Conservation (phyloP, 2,113 vertebrate species). For the Chloroceryle aenea region DNA sequence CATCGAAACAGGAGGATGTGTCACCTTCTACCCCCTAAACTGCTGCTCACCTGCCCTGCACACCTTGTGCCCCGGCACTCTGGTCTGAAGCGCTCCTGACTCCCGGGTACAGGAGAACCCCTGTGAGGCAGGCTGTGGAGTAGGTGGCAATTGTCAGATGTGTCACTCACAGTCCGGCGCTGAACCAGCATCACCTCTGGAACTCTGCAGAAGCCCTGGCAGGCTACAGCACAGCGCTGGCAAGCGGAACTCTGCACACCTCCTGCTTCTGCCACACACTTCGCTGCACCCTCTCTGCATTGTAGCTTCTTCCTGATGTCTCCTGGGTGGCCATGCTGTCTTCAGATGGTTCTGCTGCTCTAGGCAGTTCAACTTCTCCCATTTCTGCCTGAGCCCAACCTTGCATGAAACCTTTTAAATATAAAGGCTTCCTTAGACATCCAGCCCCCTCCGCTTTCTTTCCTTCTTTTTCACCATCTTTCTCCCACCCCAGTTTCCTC, state of each 20-base stretch:
- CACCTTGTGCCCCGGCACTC: background rate
- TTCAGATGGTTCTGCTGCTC: background rate
- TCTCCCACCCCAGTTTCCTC: background rate
- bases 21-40: background rate
- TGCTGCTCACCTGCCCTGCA: background rate
- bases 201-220: background rate
- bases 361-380: background rate
- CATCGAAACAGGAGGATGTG: conserved; percentile 28
- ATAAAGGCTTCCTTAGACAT: background rate
- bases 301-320: background rate
- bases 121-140: background rate
- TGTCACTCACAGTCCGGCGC: background rate
- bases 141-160: background rate
- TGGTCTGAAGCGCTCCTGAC: background rate
- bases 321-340: background rate
- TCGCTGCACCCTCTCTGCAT: background rate
- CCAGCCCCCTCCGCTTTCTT: background rate
- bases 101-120: background rate
- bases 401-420: background rate
- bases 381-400: background rate
- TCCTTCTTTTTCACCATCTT: background rate
- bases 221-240: background rate
- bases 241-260: background rate
- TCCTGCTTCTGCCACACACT: background rate
- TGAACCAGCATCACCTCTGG: background rate